Conservation (phyloP, 2,797 vertebrate species). For the Neoniphon sammara region DNA sequence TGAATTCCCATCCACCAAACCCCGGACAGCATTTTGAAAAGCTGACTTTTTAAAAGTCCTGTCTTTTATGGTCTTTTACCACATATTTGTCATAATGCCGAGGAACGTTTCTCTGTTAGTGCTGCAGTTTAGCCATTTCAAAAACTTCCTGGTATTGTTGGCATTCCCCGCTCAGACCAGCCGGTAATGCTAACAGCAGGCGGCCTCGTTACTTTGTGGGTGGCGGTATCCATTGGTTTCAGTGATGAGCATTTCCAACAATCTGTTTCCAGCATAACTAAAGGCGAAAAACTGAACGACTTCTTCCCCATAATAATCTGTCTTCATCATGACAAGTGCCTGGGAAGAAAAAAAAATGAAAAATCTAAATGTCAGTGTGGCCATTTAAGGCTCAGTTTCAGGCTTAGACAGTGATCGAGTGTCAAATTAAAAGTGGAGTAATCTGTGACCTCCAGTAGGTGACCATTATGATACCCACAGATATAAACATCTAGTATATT, state of each 20-base stretch:
- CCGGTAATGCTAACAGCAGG: conserved; percentile 22
- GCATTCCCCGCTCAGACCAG: conserved; percentile 31
- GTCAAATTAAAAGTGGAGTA: too few relatives aligned
- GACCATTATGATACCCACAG: too few relatives aligned
- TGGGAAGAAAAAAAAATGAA: too few relatives aligned
- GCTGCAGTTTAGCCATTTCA: not conserved
- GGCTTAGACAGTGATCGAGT: too few relatives aligned
- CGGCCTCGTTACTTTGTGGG: not conserved
- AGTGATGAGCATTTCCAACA: conserved; percentile 9
- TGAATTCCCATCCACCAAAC: conserved; percentile 30
- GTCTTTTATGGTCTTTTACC: conserved; percentile 28
- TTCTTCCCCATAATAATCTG: conserved; percentile 9
- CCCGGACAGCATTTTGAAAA: conserved; percentile 24
- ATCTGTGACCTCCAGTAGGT: too few relatives aligned
- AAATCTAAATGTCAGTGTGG: too few relatives aligned
- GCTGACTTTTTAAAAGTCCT: conserved; percentile 36
- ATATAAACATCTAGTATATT: too few relatives aligned
- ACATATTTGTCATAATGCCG: conserved; percentile 50
- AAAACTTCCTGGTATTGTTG: conserved; percentile 40
- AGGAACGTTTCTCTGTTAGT: conserved; percentile 26
- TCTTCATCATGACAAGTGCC: not conserved
- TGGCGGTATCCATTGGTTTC: not conserved
- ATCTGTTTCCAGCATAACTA: conserved; percentile 5
- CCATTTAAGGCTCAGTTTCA: too few relatives aligned
- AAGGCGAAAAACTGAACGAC: not conserved